phyloP scores from a whole-genome alignment of 1,140 invertebrate species.

The Ceratina japonica region DNA sequence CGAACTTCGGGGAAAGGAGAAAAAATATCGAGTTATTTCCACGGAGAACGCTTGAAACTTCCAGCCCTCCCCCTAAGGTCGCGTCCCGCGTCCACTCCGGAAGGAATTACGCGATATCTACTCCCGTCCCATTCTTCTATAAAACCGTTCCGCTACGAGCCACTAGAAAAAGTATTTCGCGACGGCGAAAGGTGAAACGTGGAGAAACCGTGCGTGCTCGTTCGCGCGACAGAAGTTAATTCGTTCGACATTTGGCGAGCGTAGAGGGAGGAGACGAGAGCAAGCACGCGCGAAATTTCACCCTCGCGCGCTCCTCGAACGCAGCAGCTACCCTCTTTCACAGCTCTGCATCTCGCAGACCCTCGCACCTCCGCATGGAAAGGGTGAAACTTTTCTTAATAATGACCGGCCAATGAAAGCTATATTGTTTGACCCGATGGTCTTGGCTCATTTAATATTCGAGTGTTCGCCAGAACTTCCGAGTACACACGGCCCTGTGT shows the following conservation, averaged over 20 bases:
- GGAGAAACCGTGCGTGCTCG: constrained; percentile 14
- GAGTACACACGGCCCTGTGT: not conserved
- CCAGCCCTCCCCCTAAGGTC: too few species aligned
- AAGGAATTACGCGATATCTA: not conserved
- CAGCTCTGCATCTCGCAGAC: constrained; percentile 44
- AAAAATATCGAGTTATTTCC: not conserved
- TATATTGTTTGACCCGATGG: constrained; percentile 53
- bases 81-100: not conserved
- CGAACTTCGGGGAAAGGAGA: not conserved
- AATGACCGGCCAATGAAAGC: constrained; percentile 59
- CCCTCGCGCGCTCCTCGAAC: constrained; percentile 24
- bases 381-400: constrained; percentile 59
- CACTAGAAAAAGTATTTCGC: not conserved
- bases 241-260: constrained; percentile 42
- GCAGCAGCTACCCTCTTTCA: constrained; percentile 47
- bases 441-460: constrained; percentile 51
- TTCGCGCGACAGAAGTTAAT: constrained; percentile 38
- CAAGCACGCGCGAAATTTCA: constrained; percentile 57
- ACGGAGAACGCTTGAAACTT: not conserved
- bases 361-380: constrained; percentile 51
- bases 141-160: not conserved
- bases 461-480: constrained; percentile 17
- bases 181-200: too few species aligned
- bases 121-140: not conserved
- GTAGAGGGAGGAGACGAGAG: constrained; percentile 6